Percentiles rank a stretch among this genome's conserved stretches.
These are phyloP conservation scores for Glossophaga mutica DNA, from an alignment of 2,797 vertebrate genomes.

Conservation along the genomic window DNA sequence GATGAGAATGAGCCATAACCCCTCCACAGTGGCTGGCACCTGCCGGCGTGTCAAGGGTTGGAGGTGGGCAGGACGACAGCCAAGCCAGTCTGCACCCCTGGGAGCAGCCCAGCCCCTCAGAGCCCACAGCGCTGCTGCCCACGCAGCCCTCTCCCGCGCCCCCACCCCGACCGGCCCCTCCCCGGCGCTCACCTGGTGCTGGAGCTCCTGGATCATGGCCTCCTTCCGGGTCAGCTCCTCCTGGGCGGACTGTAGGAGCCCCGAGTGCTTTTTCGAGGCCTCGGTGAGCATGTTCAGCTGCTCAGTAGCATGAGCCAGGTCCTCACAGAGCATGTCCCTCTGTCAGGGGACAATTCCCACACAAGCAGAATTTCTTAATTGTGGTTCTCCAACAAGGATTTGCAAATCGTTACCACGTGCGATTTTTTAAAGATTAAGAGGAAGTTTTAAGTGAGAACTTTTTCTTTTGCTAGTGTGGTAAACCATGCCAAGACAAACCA, in stretches of 20 bases:
- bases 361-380: neutral
- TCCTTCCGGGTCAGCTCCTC: slow-evolving; percentile 86
- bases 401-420: neutral
- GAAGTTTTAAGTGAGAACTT: neutral
- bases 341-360: slow-evolving; percentile 64
- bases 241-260: slow-evolving; percentile 87
- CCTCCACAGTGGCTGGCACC: neutral
- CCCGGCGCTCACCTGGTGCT: slow-evolving; percentile 83
- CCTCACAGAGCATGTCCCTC: slow-evolving; percentile 93
- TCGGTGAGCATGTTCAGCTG: slow-evolving; percentile 91
- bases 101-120: neutral
- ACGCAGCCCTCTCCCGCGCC: too few relatives aligned
- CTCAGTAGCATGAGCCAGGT: slow-evolving; percentile 88
- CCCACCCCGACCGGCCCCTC: too few relatives aligned
- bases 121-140: neutral
- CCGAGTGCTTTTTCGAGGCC: slow-evolving; percentile 88
- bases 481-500: neutral
- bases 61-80: neutral
- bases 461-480: neutral
- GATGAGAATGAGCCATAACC: neutral
- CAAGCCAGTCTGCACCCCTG: neutral
- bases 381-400: neutral
- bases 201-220: slow-evolving; percentile 85
- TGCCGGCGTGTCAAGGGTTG: neutral
- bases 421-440: neutral